Conservation (phyloP, 2,888 invertebrate genomes). For the Magallana nippona region DNA sequence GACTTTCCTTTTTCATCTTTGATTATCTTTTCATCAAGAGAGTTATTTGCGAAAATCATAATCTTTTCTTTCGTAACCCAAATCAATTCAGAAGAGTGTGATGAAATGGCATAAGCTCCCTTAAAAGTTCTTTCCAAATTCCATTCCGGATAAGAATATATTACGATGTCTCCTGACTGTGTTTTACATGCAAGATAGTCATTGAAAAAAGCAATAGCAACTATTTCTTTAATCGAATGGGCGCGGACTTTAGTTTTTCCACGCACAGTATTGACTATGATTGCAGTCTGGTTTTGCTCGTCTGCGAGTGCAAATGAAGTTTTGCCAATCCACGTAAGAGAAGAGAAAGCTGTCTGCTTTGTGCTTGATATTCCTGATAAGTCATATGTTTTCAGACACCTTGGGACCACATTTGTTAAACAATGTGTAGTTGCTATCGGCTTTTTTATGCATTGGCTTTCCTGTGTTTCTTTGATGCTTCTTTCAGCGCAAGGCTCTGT, state of each 20-base stretch:
- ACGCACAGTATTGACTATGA: background rate
- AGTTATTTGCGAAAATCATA: background rate
- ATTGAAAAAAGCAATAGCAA: background rate
- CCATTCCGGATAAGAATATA: background rate
- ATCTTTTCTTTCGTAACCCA: conserved; percentile 13
- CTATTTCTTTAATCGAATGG: background rate
- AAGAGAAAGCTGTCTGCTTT: background rate
- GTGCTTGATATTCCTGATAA: background rate
- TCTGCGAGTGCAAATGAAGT: background rate
- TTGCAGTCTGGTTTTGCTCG: background rate
- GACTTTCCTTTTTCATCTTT: background rate
- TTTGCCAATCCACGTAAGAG: background rate
- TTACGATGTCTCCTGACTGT: background rate
- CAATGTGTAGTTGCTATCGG: background rate
- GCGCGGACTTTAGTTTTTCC: background rate
- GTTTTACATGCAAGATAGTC: background rate
- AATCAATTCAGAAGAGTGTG: background rate
- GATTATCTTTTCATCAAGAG: background rate
- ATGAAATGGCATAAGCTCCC: background rate
- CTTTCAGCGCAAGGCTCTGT: too few species aligned
- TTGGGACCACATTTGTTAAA: background rate
- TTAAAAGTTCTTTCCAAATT: background rate
- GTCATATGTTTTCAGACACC: background rate
- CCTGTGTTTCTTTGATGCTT: too few species aligned
- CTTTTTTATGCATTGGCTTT: too few species aligned